Evolutionary conservation across 2,113 vertebrate species (phyloP), one percentile per base, ranked within the genome.

Genomic region (Tiliqua scincoides): DNA sequence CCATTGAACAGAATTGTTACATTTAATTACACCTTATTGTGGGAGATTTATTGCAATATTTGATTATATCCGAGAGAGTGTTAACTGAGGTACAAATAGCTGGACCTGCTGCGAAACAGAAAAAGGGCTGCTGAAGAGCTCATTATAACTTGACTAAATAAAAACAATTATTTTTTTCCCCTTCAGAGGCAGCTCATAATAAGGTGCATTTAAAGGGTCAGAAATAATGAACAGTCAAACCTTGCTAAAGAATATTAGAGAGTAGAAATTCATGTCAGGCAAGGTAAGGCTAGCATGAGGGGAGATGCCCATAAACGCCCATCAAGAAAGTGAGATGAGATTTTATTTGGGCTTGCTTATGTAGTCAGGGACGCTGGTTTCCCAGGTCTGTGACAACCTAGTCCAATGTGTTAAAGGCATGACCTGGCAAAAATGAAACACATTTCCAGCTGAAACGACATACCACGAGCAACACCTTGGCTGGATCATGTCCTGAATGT

Each of bases 11-110:
- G 88, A 90, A 89, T 12, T 52, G 74, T 80, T 91, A 82, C 48
- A 76, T 91, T 92, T 89, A 93, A 94, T 91, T 92, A 83, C 11
- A 61, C 61, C 59, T 91, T 93, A 90, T 77, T 90, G 82, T 30
- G 74, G 82, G 65, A 35, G 30, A 88, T 59, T 83, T 89, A 84
- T 82, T 90, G 32, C 23, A 70, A 61, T 87, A 82, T 89, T 89
- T 93, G 74, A 86, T 89, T 86, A 0, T 63, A 72, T 81, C 85
- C 87, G 57, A 84, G 48, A 91, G 59, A 57, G 54, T 71, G 35
- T 84, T 90, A 74, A 89, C 74, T 65, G 35, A 86, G 75, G 89
- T 85, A 80, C 81, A 85, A 84, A 87, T 35, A 3, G 0, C 17
- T 71, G 54, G 75, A 77, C 40, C 77, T 82, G 25, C 48, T 59